Evolutionary conservation across 2,888 invertebrate genomes (phyloP).

Genomic region (Thysanoteuthis rhombus): DNA sequence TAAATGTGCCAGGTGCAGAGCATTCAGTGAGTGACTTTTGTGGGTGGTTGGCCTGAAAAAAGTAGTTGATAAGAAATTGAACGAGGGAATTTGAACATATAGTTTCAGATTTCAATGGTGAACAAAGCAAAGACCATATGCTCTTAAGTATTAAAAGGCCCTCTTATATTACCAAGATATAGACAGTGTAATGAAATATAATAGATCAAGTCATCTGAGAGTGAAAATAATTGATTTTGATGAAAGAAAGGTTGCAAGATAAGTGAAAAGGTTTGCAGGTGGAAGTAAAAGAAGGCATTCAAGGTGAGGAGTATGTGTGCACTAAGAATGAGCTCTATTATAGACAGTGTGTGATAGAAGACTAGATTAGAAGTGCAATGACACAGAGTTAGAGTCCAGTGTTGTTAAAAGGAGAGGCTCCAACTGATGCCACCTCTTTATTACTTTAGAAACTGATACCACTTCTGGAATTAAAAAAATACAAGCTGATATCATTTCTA

Average conservation of each 20-base stretch:
- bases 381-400: background rate
- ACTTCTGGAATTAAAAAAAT: no score
- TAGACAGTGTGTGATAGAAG: background rate
- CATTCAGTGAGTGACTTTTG: background rate
- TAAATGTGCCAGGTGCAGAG: background rate
- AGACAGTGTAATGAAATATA: background rate
- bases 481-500: no score
- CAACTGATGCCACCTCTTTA: background rate
- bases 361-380: background rate
- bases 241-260: background rate
- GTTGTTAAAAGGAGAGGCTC: background rate
- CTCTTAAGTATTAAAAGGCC: background rate
- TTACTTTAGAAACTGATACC: background rate
- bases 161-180: background rate
- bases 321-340: background rate
- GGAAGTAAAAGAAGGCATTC: background rate
- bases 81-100: background rate
- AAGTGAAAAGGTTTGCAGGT: background rate
- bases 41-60: background rate
- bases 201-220: background rate
- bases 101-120: background rate
- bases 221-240: background rate
- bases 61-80: background rate
- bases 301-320: background rate
- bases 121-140: background rate